phyloP scores from a whole-genome alignment of 2,797 vertebrate species.

The Mycteria americana region DNA sequence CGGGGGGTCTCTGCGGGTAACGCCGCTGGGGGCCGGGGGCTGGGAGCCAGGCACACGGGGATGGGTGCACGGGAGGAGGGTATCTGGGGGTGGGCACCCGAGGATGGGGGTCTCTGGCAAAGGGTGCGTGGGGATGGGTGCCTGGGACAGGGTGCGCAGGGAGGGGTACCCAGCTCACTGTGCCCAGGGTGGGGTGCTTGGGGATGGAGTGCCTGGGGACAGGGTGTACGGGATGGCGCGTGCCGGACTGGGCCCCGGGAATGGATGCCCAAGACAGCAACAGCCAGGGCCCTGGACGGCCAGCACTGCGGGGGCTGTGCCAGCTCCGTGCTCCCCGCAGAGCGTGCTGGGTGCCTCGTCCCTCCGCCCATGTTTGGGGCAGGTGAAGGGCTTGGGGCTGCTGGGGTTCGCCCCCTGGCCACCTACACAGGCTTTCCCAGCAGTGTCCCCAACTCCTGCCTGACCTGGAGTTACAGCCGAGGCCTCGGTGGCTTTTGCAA shows the following conservation, averaged over 20 bases:
- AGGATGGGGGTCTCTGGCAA: too few relatives aligned
- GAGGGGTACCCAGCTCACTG: background rate
- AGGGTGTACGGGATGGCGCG: background rate
- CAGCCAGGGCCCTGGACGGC: too few relatives aligned
- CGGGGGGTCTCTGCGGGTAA: background rate
- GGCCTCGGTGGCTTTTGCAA: too few relatives aligned
- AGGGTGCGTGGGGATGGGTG: background rate
- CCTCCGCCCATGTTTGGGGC: background rate
- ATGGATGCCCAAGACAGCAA: background rate
- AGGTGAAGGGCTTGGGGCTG: background rate
- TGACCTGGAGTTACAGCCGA: background rate
- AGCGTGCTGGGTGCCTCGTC: too few relatives aligned
- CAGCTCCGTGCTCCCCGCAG: background rate
- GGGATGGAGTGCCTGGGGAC: background rate
- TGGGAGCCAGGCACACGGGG: background rate
- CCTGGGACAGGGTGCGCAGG: background rate
- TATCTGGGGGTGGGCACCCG: background rate
- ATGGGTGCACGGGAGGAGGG: background rate
- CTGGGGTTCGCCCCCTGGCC: background rate
- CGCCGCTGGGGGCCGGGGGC: background rate
- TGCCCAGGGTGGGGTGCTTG: background rate
- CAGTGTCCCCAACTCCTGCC: background rate
- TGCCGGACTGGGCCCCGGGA: background rate
- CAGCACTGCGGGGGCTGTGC: background rate
- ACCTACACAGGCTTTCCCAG: background rate